Percentiles rank a stretch among this genome's conserved stretches.
These are phyloP conservation scores for Seriola quinqueradiata DNA, from an alignment of 2,113 vertebrate species.

Conservation along the genomic window DNA sequence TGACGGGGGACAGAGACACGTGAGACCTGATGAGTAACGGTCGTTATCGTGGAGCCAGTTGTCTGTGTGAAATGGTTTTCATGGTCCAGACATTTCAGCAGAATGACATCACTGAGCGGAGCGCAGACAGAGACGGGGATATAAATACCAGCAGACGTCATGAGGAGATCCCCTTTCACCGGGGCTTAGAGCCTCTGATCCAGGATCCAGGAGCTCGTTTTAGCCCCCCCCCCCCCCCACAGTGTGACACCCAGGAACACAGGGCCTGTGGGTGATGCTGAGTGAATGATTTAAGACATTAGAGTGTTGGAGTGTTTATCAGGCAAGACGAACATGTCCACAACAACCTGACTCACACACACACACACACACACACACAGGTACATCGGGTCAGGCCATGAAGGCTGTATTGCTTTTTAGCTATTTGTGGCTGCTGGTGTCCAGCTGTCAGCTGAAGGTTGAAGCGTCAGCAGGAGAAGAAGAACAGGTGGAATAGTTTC, in stretches of 20 bases:
- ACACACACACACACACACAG: slow-evolving; percentile 19
- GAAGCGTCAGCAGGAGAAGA: slow-evolving; percentile 9
- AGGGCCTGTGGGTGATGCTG: too few species aligned
- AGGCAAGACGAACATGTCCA: too few species aligned
- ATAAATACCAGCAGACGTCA: slow-evolving; percentile 63
- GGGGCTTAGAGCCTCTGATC: slow-evolving; percentile 44
- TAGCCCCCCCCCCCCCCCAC: slow-evolving; percentile 4
- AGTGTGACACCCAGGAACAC: too few species aligned
- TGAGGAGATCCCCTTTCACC: slow-evolving; percentile 68
- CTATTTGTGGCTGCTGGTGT: slow-evolving; percentile 41
- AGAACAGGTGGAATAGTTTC: slow-evolving; percentile 65
- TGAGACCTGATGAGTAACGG: not conserved
- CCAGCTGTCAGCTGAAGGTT: slow-evolving; percentile 53
- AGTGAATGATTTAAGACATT: too few species aligned
- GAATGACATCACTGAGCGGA: slow-evolving; percentile 3
- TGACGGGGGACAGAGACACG: too few species aligned
- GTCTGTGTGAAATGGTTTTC: slow-evolving; percentile 24
- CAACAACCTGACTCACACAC: not conserved
- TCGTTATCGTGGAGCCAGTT: not conserved
- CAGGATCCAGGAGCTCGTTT: slow-evolving; percentile 52
- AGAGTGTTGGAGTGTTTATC: too few species aligned
- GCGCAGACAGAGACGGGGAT: slow-evolving; percentile 19
- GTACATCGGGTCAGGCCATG: slow-evolving; percentile 14
- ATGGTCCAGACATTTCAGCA: slow-evolving; percentile 14
- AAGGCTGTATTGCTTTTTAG: not conserved